Conservation (phyloP, 2,113 vertebrate genomes). For the Hemiprocne comata region DNA sequence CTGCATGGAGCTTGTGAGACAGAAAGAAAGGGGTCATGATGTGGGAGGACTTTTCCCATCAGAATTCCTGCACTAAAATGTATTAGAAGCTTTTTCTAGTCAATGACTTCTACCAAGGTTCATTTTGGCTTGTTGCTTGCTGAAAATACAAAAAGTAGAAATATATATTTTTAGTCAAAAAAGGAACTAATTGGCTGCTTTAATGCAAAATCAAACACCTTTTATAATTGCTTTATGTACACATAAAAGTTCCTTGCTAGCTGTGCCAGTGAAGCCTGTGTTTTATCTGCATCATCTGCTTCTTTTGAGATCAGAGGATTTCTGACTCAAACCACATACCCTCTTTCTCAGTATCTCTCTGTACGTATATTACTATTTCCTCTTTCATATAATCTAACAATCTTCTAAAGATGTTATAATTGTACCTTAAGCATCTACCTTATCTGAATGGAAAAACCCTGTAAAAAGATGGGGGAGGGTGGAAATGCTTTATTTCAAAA, state of each 20-base stretch:
- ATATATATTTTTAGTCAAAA: conserved; percentile 58
- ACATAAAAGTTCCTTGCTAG: conserved; percentile 65
- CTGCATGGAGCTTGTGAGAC: neutral
- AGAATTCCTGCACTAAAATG: neutral
- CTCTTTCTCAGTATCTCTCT: conserved; percentile 54
- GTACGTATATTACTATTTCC: conserved; percentile 54
- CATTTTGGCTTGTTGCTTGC: conserved; percentile 16
- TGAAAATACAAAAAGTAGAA: conserved; percentile 20
- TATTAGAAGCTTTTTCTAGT: neutral
- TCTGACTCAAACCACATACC: conserved; percentile 40
- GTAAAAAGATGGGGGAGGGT: neutral
- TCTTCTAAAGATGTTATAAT: conserved; percentile 65
- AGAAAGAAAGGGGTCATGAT: rapidly evolving
- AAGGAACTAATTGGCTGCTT: conserved; percentile 62
- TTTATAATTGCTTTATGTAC: conserved; percentile 73
- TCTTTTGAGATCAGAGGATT: conserved; percentile 70
- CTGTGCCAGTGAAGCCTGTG: conserved; percentile 59
- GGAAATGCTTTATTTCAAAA: conserved; percentile 18
- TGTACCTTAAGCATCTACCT: conserved; percentile 61
- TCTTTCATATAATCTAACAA: conserved; percentile 67
- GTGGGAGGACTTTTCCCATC: neutral
- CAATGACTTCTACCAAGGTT: neutral
- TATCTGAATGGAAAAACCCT: conserved; percentile 46
- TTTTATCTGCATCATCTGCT: conserved; percentile 75
- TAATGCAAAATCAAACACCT: conserved; percentile 71